A percentile compares a stretch with the other conserved stretches of the same genome.
These are phyloP conservation scores for Aporrectodea caliginosa DNA, from an alignment of 1,140 invertebrate genomes.

Conservation along the genomic window DNA sequence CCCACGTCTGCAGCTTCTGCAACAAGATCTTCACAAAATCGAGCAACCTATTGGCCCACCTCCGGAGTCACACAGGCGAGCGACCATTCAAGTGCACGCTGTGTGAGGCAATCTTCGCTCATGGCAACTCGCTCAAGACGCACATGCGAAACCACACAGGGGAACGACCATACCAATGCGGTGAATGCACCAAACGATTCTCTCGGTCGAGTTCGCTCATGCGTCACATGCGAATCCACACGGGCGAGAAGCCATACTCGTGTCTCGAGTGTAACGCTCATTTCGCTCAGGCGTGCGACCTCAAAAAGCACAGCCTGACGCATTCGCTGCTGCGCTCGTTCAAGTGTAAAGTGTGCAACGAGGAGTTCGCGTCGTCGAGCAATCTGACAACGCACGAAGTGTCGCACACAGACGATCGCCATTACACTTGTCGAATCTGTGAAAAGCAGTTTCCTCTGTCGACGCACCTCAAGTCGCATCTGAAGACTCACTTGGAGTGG, in stretches of 20 bases:
- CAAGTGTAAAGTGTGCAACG: conserved; percentile 45
- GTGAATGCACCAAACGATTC: conserved; percentile 83
- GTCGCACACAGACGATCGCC: conserved; percentile 59
- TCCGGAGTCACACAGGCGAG: conserved; percentile 42
- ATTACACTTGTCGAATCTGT: conserved; percentile 84
- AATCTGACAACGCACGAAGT: conserved; percentile 57
- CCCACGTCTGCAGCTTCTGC: background rate
- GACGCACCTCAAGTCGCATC: conserved; percentile 91
- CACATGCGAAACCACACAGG: conserved; percentile 91
- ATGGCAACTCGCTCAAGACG: conserved; percentile 88
- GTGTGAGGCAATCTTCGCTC: conserved; percentile 86
- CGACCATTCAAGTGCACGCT: conserved; percentile 60
- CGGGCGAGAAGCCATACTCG: conserved; percentile 60
- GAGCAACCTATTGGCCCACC: background rate
- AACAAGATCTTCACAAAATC: background rate
- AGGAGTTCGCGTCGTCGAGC: conserved; percentile 53
- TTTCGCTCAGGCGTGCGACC: conserved; percentile 6
- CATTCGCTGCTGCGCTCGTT: conserved; percentile 42
- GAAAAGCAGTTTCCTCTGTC: conserved; percentile 87
- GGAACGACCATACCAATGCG: conserved; percentile 77
- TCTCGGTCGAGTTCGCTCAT: conserved; percentile 58
- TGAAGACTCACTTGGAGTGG: conserved; percentile 75
- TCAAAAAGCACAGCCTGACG: background rate
- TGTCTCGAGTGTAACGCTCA: conserved; percentile 69
- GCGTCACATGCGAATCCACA: conserved; percentile 40